phyloP scores from a whole-genome alignment of 2,113 vertebrate genomes.

The Lagopus muta region DNA sequence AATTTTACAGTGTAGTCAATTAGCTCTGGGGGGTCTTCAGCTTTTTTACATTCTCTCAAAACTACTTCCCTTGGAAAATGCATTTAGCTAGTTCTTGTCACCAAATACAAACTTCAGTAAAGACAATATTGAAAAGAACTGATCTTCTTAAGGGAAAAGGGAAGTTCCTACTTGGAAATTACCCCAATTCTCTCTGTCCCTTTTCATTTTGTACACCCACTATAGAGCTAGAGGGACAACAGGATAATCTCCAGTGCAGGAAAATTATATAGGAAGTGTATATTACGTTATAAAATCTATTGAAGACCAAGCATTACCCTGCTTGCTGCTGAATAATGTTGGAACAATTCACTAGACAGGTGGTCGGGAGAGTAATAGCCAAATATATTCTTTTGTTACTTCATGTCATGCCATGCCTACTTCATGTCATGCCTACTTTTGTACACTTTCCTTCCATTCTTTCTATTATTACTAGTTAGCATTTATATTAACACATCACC shows the following conservation, averaged over 20 bases:
- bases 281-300: not conserved
- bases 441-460: not conserved
- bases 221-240: not conserved
- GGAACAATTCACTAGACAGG: not conserved
- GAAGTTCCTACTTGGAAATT: not conserved
- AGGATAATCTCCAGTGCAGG: not conserved
- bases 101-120: not conserved
- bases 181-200: not conserved
- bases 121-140: not conserved
- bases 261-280: not conserved
- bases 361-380: not conserved
- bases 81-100: not conserved
- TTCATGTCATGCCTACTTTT: not conserved
- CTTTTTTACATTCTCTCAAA: not conserved
- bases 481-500: not conserved
- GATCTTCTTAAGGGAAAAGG: not conserved
- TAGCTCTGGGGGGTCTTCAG: not conserved
- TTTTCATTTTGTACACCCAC: not conserved
- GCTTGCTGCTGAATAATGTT: not conserved
- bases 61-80: not conserved
- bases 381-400: not conserved
- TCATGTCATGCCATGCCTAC: accelerated
- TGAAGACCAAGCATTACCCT: not conserved
- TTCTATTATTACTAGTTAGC: not conserved
- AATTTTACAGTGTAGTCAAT: not conserved